These are phyloP conservation scores for Pogonocichla stellata DNA, from an alignment of 2,113 vertebrate genomes.

Conservation along the genomic window DNA sequence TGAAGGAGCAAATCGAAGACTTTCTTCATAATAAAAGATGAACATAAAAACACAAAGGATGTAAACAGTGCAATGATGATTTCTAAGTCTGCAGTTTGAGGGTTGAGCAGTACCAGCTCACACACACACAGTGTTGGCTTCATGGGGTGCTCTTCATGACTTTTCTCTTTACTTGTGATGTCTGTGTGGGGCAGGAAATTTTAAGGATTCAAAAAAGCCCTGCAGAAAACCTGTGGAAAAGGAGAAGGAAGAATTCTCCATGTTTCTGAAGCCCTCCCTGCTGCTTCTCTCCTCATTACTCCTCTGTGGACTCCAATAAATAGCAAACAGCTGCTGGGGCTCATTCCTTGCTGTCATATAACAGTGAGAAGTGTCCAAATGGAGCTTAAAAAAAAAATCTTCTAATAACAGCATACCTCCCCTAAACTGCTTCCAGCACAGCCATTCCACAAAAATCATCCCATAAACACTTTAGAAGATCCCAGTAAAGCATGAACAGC, in stretches of 20 bases:
- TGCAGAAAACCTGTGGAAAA: background rate
- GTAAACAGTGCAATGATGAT: background rate
- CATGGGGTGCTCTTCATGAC: background rate
- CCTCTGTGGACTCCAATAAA: constrained; percentile 44
- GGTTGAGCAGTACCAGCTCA: background rate
- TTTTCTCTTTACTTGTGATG: background rate
- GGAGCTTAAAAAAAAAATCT: constrained; percentile 22
- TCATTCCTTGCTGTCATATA: constrained; percentile 60
- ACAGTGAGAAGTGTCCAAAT: constrained; percentile 46
- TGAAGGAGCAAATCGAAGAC: background rate
- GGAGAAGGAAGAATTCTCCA: background rate
- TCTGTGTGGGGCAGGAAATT: background rate
- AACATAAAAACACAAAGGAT: background rate
- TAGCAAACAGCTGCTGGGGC: constrained; percentile 70
- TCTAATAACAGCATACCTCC: constrained; percentile 68
- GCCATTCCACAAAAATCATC: constrained; percentile 72
- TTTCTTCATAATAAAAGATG: background rate
- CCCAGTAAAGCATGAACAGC: constrained; percentile 48
- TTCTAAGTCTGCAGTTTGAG: background rate
- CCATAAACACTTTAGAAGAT: constrained; percentile 75
- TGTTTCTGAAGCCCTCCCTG: background rate
- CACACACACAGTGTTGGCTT: no score
- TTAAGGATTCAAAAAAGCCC: background rate
- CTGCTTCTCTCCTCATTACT: constrained; percentile 18
- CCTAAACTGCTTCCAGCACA: constrained; percentile 68